Evolutionary conservation across 2,797 vertebrate genomes (phyloP).

Genomic region (Delichon dasypus): DNA sequence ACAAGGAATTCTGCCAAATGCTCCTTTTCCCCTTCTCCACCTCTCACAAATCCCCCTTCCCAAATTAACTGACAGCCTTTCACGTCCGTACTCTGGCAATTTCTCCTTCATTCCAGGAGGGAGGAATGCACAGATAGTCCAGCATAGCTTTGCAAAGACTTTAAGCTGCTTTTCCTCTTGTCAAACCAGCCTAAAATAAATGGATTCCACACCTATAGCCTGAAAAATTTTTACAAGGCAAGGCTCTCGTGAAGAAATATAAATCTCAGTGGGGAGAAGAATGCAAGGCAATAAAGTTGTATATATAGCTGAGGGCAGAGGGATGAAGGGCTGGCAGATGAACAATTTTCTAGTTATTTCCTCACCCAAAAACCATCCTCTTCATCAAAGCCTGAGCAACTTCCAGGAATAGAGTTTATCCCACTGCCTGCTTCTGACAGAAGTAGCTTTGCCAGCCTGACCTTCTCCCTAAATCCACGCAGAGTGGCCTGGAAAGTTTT

Average conservation of each 20-base stretch:
- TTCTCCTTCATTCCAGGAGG: slow-evolving; percentile 18
- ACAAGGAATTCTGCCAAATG: not conserved
- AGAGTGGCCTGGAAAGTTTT: not conserved
- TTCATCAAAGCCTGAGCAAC: not conserved
- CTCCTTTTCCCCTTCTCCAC: not conserved
- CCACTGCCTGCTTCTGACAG: not conserved
- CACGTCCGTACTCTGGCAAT: not conserved
- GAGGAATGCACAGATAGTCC: slow-evolving; percentile 39
- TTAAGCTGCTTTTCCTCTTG: slow-evolving; percentile 16
- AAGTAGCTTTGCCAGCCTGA: not conserved
- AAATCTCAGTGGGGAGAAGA: slow-evolving; percentile 7
- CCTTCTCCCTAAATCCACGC: not conserved
- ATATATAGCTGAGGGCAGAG: not conserved
- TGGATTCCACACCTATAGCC: slow-evolving; percentile 7
- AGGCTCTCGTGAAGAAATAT: not conserved
- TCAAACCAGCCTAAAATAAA: slow-evolving; percentile 31
- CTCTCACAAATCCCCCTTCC: not conserved
- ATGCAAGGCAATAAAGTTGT: not conserved
- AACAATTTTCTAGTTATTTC: not conserved
- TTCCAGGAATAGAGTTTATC: not conserved
- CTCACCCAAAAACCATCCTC: slow-evolving; percentile 8
- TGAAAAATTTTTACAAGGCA: not conserved
- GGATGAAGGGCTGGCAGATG: slow-evolving; percentile 10
- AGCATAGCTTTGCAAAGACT: slow-evolving; percentile 6
- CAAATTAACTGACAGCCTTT: not conserved